Base-by-base conservation (phyloP, 92 coral and sea anemone genomes). In the Virgularia gustaviana region DNA sequence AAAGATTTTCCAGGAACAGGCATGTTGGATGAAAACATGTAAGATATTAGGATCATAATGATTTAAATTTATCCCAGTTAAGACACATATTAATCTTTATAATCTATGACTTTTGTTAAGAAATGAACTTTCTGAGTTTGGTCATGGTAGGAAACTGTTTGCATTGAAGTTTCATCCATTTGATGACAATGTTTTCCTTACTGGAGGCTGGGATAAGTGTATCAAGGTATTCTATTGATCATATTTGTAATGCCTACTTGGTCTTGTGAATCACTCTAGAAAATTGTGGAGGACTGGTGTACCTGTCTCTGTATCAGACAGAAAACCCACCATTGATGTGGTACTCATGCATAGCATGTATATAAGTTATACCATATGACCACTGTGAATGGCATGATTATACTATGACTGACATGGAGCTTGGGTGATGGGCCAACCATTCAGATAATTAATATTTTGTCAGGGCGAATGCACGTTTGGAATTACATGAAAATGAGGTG, bases 151-250 rank as follows among this genome's bases (percentile, higher is more conserved):
- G 70, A 92, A 89, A 64, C 96, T 92, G 12, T 92, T 92, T 77
- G 96, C 96, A 16, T 34, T 92, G 42, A 80, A 70, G 51, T 92
- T 92, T 63, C 98, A 92, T 67, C 98, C 98, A 39, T 92, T 86
- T 92, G 96, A 92, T 78, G 98, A 92, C 57, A 92, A 92, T 75
- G 82, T 92, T 33, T 92, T 92, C 53, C 77, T 92, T 20, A 92
- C 98, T 49, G 98, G 90, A 30, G 98, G 98, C 49, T 92, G 98
- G 98, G 98, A 92, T 37, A 83, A 95, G 15, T 92, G 96, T 44
- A 63, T 92, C 12, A 92, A 92, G 96, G 98, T 89, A 39, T 9
- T 42, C 35, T 10, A 22, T 19, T 39, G 10, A 13, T 22, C 18
- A 51, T 30, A 10, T 13, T 19, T 54, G 11, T 22, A 11, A n/a